phyloP scores from a whole-genome alignment of 1,140 invertebrate genomes.

The Dendrolimus punctatus region DNA sequence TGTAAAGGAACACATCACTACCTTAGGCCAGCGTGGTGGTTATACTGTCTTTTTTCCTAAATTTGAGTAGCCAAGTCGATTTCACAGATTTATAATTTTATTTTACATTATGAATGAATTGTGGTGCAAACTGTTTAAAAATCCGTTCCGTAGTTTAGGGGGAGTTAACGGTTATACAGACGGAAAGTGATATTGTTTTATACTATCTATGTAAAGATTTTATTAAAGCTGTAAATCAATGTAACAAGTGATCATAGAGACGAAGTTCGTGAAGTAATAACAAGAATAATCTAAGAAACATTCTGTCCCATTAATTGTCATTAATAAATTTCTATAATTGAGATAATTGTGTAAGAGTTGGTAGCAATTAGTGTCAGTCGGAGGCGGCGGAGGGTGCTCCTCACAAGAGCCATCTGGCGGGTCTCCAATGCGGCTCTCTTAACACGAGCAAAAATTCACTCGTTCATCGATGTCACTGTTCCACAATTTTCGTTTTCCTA shows the following conservation, averaged over 20 bases:
- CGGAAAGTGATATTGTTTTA: too few species aligned
- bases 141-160: too few species aligned
- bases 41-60: too few species aligned
- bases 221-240: conserved; percentile 1
- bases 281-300: conserved; percentile 1
- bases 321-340: conserved; percentile 59
- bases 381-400: conserved; percentile 45
- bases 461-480: conserved; percentile 24
- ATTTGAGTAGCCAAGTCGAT: too few species aligned
- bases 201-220: conserved; percentile 4
- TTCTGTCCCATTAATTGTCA: conserved; percentile 35
- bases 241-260: conserved; percentile 1
- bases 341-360: conserved; percentile 57
- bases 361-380: conserved; percentile 56
- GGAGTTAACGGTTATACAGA: too few species aligned
- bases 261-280: not conserved
- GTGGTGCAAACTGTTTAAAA: too few species aligned
- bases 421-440: conserved; percentile 42
- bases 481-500: conserved; percentile 15
- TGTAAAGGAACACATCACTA: too few species aligned
- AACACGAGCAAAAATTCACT: conserved; percentile 26
- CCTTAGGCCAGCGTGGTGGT: too few species aligned
- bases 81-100: too few species aligned
- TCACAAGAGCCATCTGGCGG: conserved; percentile 53
- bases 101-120: too few species aligned